Evolutionary conservation across 2,113 vertebrate genomes (phyloP).

Genomic region (Ochotona princeps): DNA sequence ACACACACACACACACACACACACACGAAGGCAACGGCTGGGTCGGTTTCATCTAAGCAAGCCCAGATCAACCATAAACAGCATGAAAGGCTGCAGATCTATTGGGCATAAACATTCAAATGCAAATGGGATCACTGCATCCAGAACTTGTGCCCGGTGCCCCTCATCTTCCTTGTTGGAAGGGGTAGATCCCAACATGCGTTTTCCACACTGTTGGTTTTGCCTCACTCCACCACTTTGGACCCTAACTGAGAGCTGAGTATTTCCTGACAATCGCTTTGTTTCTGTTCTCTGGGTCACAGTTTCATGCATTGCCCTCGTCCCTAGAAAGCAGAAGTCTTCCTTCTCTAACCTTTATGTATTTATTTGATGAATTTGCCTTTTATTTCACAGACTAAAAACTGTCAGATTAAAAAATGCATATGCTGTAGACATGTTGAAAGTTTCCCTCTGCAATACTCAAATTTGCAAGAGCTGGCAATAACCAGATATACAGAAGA

Average conservation of each 20-base stretch:
- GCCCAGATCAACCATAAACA: not conserved
- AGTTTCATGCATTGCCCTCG: not conserved
- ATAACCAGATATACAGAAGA: not conserved
- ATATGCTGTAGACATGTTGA: not conserved
- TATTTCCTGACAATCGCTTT: not conserved
- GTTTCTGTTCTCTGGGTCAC: not conserved
- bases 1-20: too few relatives aligned
- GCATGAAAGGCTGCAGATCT: not conserved
- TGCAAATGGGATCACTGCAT: not conserved
- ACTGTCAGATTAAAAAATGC: not conserved
- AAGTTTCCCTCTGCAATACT: too few relatives aligned
- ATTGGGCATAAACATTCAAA: not conserved
- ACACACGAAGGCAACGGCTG: not conserved
- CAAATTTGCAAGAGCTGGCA: not conserved
- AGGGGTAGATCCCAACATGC: not conserved
- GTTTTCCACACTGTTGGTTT: not conserved
- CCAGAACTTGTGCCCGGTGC: not conserved
- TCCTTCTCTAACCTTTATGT: rapidly evolving
- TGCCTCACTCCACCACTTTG: not conserved
- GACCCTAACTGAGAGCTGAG: not conserved
- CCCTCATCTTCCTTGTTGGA: not conserved
- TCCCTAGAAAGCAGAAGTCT: not conserved
- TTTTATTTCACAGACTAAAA: not conserved
- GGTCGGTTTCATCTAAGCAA: not conserved
- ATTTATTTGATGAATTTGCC: not conserved